Evolutionary conservation across 1,140 invertebrate genomes (phyloP), one percentile per base, ranked within the genome.

Genomic region (Lepidurus packardi): DNA sequence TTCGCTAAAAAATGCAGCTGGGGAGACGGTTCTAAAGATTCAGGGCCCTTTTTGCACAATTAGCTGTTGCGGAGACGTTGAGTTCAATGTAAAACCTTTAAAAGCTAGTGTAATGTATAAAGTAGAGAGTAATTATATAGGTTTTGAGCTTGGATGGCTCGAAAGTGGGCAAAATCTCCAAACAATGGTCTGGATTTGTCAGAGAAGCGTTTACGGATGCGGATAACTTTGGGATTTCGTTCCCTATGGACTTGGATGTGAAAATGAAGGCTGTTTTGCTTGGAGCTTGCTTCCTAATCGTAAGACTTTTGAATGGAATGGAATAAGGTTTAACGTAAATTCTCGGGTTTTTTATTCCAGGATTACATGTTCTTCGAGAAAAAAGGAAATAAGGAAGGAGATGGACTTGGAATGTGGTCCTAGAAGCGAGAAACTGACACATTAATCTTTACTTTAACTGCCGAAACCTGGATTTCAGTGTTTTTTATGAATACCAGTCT

Each of bases 31-130:
- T 1, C 85, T 97, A 7, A 88, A 87, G 79, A 93, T 98, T 81
- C 91, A 94, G 84, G 95, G 95, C 7, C 94, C 95, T 0, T 84
- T 93, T 65, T 94, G 92, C 84, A 92, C 92, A 0, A 91, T 89
- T 82, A 90, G 89, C 73, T 88, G 94, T 42, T 95, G 93, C 85
- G 92, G 93, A 10, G 91, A 94, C 83, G 91, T 95, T 2, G 90
- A 87, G 81, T 91, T 91, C 84, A 84, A 90, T 81, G 88, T 90
- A 83, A 77, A 76, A 74, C n/a, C 16, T 42, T 43, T 75, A 24
- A 73, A 73, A 25, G 45, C 24, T 41, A 78, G 21, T 9, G 44
- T 53, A 47, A 0, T 10, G 13, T 21, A 53, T 13, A 21, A 11
- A 25, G 16, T 9, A 6, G 43, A 7, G 24, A 45, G 16, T 43